Evolutionary conservation across 2,797 vertebrate species (phyloP), one percentile per base, ranked within the genome.

Genomic region (Cottoperca gobio): DNA sequence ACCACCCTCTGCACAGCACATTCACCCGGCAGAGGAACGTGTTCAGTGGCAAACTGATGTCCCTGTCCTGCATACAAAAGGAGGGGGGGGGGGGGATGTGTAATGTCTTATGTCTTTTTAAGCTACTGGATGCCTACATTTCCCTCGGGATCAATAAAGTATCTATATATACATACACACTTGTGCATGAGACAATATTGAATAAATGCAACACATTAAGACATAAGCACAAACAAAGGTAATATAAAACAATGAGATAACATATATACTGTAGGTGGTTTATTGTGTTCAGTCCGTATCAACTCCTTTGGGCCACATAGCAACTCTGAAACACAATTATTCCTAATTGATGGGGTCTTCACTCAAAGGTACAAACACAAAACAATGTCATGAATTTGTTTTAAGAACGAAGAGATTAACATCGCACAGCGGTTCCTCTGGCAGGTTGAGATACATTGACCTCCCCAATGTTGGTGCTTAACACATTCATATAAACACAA

Each of bases 401-500:
- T 71, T 14, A 6, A 13, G 70, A 76, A 70, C 7, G 2, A 46
- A 69, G 68, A 43, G 1, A 24, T 54, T 9, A 50, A 37, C 26
- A 16, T 6, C 5, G 3, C 46, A 35, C 28, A 66, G 33, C 19
- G 52, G 61, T 45, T 72, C 19, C 16, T 65, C 9, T 40, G 33
- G 42, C 37, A 70, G 65, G 46, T 59, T 55, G 45, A 74, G 49
- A 59, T 58, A 16, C 31, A 7, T 60, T 76, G 76, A 84, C 78
- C 48, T 82, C 23, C 2, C 12, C 31, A 45, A 23, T 66, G 35
- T 55, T 6, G 4, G 37, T 24, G 52, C 28, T 75, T 70, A 77
- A 65, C 70, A 70, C 52, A 78, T 73, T 87, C 46, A 87, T 76
- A 81, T 87, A 52, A 73, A 73, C 82, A 40, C 64, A 43, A 62